Base-by-base conservation (phyloP, 1,140 invertebrate species). In the Zaprionus lachaisei region DNA sequence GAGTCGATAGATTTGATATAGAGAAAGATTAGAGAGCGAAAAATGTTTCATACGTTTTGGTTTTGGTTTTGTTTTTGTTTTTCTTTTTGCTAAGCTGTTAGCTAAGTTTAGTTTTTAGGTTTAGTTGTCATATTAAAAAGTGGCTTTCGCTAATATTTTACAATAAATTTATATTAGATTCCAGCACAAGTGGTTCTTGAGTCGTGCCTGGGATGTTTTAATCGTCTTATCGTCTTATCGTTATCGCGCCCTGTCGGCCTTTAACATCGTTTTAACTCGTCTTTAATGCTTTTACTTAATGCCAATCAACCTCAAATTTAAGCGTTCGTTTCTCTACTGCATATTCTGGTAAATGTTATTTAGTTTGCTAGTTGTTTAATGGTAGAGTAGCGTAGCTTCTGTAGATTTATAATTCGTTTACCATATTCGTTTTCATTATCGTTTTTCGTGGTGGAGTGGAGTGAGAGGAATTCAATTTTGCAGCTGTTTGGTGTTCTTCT, bases 221-320 rank as follows among this genome's bases (percentile, higher is more conserved):
- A 58, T 17, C 24, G 14, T 57, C 62, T 31, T 58, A 54, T 44
- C 17, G 58, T 73, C 61, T 41, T 68, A 62, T 62, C 55, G 68
- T 69, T 60, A 34, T 58, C 31, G 56, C 91, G 91, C 91, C 91
- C 91, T 92, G 91, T 91, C 91, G 91, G 86, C 86, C 62, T 81
- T 82, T 81, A 77, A 86, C 86, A 91, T 91, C 86, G 86, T 90
- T 90, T 81, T 81, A 79, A 81, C 79, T 66, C 72, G 54, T 66
- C 73, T 86, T 87, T 76, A 65, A 60, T 72, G 74, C 74, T 85
- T 77, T 90, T 89, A 83, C 85, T 90, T 90, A 90, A 90, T 90
- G 85, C 85, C 85, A 90, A 90, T 90, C 85, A 90, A 90, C 85
- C 85, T 90, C 85, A 91, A 90, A 91, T 90, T 90, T 90, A 90